Base-by-base conservation (phyloP, 2,888 invertebrate species). In the Frankliniella fusca region DNA sequence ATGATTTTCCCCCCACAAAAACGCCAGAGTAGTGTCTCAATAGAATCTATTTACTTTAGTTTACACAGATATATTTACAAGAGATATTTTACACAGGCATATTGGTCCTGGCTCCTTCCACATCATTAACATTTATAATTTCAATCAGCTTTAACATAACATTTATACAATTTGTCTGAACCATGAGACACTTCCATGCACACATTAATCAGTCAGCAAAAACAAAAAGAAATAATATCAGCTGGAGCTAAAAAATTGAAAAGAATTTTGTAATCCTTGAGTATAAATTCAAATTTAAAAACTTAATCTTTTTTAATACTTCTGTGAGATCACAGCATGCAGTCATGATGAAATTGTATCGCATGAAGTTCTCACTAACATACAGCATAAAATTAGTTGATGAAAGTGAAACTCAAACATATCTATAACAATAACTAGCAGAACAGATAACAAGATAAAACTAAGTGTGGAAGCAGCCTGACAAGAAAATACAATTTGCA, bases 91-190 rank as follows among this genome's bases (percentile, higher is more conserved):
- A 76, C 70, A 76, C 70, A 23, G 23, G 70, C 70, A 76, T 76
- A 76, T 76, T 76, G 27, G 70, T 76, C 70, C 70, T 76, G 70
- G 70, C 70, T 76, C 70, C 70, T 76, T 27, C 70, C 70, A 76
- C 27, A 76, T 27, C 70, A 27, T 76, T 76, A 76, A 76, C 70
- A 76, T 76, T 76, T 76, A 76, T 76, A 23, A 76, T 76, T 23
- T 76, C 23, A 76, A 76, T 76, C 27, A 76, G 27, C 70, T 76
- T 27, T 76, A 76, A 76, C 70, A 76, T 76, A 76, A 76, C 70
- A 76, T 76, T 61, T 61, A 61, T 61, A 61, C 61, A 76, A 27
- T 76, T 76, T 76, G 70, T 12, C 27, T 27, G 70, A 76, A 76
- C 27, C n/a, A 27, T 27, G 70, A 76, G 27, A 76, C 70, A 76